phyloP scores from a whole-genome alignment of 2,797 vertebrate genomes.

The Gadopsis bispinosus region DNA sequence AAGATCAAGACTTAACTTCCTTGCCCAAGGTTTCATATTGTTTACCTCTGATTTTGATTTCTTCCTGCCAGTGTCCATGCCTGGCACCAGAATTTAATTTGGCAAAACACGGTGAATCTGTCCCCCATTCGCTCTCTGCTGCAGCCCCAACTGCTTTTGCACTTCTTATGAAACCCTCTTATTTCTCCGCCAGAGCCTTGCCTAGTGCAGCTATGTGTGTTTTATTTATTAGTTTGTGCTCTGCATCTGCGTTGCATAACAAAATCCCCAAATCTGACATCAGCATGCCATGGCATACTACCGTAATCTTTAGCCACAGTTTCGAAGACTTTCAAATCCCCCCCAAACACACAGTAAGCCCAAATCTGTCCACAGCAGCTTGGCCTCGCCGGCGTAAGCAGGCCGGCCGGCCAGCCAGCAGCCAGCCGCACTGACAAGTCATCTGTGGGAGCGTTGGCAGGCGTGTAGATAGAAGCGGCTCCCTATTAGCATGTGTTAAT shows the following conservation, averaged over 20 bases:
- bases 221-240: conserved; percentile 42
- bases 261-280: conserved; percentile 56
- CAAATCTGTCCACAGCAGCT: conserved; percentile 66
- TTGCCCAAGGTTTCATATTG: neutral
- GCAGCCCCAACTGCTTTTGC: neutral
- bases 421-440: conserved; percentile 38
- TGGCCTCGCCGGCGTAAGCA: conserved; percentile 29
- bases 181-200: neutral
- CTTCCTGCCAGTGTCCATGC: neutral
- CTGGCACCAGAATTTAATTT: neutral
- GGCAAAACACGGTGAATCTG: neutral
- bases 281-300: conserved; percentile 43
- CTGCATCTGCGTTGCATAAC: conserved; percentile 38
- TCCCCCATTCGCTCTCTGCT: conserved; percentile 13
- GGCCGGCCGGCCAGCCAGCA: conserved; percentile 29
- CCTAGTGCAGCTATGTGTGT: conserved; percentile 16
- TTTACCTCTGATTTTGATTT: neutral
- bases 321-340: conserved; percentile 59
- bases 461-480: conserved; percentile 52
- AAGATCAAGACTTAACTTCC: neutral
- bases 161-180: neutral
- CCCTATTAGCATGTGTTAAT: conserved; percentile 78
- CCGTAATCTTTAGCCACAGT: conserved; percentile 61
- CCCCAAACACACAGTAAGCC: conserved; percentile 47
- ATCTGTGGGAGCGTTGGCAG: conserved; percentile 63